Percentiles rank a stretch among this genome's conserved stretches.
phyloP scores from a whole-genome alignment of 2,888 invertebrate genomes.

The Trissonchulus sp. region DNA sequence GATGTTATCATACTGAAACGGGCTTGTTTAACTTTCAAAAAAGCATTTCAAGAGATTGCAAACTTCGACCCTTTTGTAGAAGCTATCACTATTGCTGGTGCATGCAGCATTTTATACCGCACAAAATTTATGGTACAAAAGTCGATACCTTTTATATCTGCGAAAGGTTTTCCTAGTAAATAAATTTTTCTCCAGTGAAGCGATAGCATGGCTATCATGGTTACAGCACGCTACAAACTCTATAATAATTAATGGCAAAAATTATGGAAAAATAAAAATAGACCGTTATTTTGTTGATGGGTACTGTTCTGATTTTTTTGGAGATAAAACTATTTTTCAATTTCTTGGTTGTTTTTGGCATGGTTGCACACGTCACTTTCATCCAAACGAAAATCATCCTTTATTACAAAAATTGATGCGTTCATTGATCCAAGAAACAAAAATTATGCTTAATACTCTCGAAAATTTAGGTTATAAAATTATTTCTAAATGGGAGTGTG shows the following conservation, averaged over 20 bases:
- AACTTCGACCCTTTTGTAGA: too few relatives aligned
- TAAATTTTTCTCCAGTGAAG: background rate
- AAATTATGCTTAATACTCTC: background rate
- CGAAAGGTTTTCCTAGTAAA: too few relatives aligned
- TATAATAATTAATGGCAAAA: too few relatives aligned
- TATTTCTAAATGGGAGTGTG: background rate
- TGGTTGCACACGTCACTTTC: background rate
- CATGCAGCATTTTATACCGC: too few relatives aligned
- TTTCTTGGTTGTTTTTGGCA: conserved; percentile 6
- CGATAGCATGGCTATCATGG: background rate
- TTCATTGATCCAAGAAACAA: background rate
- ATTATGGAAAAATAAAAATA: conserved; percentile 1
- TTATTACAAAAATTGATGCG: background rate
- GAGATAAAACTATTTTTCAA: background rate
- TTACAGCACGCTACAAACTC: too few relatives aligned
- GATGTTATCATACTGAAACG: background rate
- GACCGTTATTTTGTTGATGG: conserved; percentile 9
- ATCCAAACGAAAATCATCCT: background rate
- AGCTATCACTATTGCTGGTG: too few relatives aligned
- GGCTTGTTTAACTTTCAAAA: too few relatives aligned
- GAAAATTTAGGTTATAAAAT: background rate
- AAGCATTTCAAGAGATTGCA: background rate
- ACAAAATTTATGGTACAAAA: too few relatives aligned
- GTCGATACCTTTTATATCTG: background rate
- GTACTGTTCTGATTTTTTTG: background rate